These are phyloP conservation scores for Heterohyrax brucei DNA, from an alignment of 2,797 vertebrate genomes.

Conservation along the genomic window DNA sequence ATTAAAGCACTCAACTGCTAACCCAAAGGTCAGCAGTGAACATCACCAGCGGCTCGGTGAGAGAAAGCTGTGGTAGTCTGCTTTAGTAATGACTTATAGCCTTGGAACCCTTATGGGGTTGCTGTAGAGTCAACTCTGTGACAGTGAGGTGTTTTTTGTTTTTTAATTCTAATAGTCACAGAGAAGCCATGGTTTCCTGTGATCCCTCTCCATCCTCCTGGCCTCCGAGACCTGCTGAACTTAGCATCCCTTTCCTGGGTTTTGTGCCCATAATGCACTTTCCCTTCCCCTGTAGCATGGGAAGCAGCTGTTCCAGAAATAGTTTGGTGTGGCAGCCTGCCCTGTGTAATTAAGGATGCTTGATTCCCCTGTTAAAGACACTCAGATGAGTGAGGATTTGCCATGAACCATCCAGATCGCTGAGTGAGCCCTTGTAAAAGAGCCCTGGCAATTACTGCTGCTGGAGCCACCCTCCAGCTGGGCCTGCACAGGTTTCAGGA, in stretches of 20 bases:
- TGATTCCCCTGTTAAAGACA: conserved; percentile 65
- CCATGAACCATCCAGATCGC: not conserved
- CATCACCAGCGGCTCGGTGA: no score
- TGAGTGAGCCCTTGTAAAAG: not conserved
- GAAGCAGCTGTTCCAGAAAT: not conserved
- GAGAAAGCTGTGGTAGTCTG: no score
- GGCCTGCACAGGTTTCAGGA: not conserved
- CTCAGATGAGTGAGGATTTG: not conserved
- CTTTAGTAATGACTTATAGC: no score
- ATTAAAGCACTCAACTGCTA: no score
- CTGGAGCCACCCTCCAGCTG: not conserved
- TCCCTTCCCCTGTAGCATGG: not conserved
- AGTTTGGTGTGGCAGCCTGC: not conserved
- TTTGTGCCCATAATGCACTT: not conserved
- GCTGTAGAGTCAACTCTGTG: no score
- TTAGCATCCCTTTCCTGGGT: not conserved
- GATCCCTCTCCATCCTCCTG: not conserved
- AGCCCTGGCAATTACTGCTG: not conserved
- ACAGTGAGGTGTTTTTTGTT: not conserved
- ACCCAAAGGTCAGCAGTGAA: no score
- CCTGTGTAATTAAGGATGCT: conserved; percentile 65
- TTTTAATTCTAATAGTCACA: not conserved
- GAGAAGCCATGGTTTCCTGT: not conserved
- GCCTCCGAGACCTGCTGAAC: not conserved
- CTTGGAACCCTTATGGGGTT: no score